phyloP scores from a whole-genome alignment of 2,797 vertebrate genomes.

The Knipowitschia caucasica region DNA sequence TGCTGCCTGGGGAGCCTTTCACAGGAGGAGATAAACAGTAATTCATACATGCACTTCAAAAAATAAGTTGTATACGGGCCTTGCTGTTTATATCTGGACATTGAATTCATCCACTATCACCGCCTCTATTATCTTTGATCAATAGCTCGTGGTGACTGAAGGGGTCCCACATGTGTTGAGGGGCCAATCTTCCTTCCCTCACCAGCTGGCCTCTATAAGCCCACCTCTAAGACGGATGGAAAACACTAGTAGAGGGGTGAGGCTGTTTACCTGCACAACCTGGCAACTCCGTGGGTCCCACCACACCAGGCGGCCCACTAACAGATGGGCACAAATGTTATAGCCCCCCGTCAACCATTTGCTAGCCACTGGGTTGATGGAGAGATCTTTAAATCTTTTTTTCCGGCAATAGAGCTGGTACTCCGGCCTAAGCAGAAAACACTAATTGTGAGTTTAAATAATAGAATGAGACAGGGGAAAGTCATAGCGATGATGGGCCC shows the following conservation, averaged over 20 bases:
- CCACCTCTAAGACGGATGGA: constrained; percentile 35
- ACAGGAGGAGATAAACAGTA: constrained; percentile 25
- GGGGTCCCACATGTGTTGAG: constrained; percentile 48
- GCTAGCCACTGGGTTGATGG: constrained; percentile 34
- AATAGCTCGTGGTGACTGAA: constrained; percentile 51
- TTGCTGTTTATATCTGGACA: constrained; percentile 23
- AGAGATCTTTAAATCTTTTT: constrained; percentile 51
- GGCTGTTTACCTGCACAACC: constrained; percentile 32
- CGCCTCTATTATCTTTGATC: constrained; percentile 54
- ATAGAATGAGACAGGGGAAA: constrained; percentile 20
- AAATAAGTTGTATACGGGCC: constrained; percentile 20
- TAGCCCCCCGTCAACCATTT: constrained; percentile 40
- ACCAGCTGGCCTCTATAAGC: constrained; percentile 57
- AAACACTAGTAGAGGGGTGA: constrained; percentile 31
- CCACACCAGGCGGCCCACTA: constrained; percentile 35
- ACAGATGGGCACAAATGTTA: constrained; percentile 49
- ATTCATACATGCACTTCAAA: constrained; percentile 28
- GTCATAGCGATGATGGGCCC: constrained; percentile 4
- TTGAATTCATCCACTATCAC: constrained; percentile 31
- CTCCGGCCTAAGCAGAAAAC: constrained; percentile 57
- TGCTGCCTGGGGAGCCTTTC: constrained; percentile 31
- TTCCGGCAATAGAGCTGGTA: constrained; percentile 34
- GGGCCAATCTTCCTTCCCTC: constrained; percentile 37
- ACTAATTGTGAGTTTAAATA: constrained; percentile 29
- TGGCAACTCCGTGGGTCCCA: constrained; percentile 16